Base-by-base conservation (phyloP, 1,140 invertebrate species). In the Atta texana region DNA sequence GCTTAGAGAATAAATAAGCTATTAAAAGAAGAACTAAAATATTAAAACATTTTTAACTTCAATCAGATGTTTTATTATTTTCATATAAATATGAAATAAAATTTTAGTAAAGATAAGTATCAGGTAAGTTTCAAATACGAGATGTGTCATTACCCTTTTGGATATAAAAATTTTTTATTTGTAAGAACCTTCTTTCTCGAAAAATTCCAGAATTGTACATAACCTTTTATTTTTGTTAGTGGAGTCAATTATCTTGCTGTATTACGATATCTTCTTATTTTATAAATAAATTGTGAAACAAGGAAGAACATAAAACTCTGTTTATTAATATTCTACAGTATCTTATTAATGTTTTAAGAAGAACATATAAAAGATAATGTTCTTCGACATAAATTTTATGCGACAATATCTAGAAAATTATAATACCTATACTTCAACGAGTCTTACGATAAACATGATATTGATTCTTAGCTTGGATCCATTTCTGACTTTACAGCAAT, bases 331-430 rank as follows among this genome's bases (percentile, higher is more conserved):
- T 18, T 53, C 6, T 28, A 21, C 14, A 28, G 8, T 81, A 44
- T 71, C 66, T 81, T 57, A 53, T 69, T 81, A 71, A 5, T 49
- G 10, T 59, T 21, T 57, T 10, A 12, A 44, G 21, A 28, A 81
- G 21, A 28, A 81, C 21, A 59, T 31, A 66, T 81, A 81, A 81
- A 71, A 28, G 21, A 21, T 81, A 55, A 81, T 21, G 18, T 44
- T 57, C 16, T 28, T 44, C 34, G 34, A 81, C 31, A n/a, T 81
- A 71, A 81, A 81, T 81, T 81, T 55, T 24, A 53, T 28, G 12
- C 21, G 31, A 28, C 59, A 57, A 59, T 66, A 3, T 18, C 28
- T 21, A 6, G 44, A 69, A 34, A 80, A n/a, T 53, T 21, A 68
- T 39, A 61, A 61, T 18, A 53, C 6, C 44, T 14, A 3, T 34